Evolutionary conservation across 2,797 vertebrate genomes (phyloP).

Genomic region (Molossus molossus): DNA sequence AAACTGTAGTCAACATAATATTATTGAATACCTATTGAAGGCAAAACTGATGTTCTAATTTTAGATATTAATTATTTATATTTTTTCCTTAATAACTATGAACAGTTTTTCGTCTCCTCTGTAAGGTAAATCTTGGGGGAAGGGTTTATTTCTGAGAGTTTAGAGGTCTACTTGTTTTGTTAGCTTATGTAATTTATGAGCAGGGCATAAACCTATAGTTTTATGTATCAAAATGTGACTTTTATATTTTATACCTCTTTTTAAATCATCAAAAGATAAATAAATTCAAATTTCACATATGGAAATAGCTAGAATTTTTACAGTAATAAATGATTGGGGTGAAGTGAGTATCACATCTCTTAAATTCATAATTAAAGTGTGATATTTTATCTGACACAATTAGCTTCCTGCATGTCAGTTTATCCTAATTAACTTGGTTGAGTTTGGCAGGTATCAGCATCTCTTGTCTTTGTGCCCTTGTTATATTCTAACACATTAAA

Average conservation of each 20-base stretch:
- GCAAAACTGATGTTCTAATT: neutral
- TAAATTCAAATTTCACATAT: conserved; percentile 6
- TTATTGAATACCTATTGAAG: neutral
- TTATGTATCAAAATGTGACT: neutral
- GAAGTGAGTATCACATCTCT: conserved; percentile 58
- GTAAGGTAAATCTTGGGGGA: neutral
- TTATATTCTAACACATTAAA: conserved; percentile 70
- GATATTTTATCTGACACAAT: conserved; percentile 71
- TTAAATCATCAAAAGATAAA: conserved; percentile 7
- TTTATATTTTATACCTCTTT: neutral
- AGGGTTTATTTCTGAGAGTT: neutral
- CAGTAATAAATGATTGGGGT: conserved; percentile 23
- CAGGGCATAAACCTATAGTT: neutral
- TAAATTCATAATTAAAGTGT: conserved; percentile 72
- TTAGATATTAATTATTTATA: conserved; percentile 20
- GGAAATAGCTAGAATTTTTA: conserved; percentile 50
- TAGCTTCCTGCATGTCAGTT: conserved; percentile 64
- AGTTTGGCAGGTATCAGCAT: conserved; percentile 72
- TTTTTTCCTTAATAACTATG: neutral
- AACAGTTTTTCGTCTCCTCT: neutral
- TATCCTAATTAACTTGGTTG: conserved; percentile 74
- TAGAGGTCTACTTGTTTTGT: neutral
- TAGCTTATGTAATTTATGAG: conserved; percentile 14
- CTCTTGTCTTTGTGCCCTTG: conserved; percentile 57
- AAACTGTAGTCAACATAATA: neutral